Percentiles rank a stretch among this genome's conserved stretches.
These are phyloP conservation scores for Lepas anatifera DNA, from an alignment of 2,888 invertebrate species.

Conservation along the genomic window DNA sequence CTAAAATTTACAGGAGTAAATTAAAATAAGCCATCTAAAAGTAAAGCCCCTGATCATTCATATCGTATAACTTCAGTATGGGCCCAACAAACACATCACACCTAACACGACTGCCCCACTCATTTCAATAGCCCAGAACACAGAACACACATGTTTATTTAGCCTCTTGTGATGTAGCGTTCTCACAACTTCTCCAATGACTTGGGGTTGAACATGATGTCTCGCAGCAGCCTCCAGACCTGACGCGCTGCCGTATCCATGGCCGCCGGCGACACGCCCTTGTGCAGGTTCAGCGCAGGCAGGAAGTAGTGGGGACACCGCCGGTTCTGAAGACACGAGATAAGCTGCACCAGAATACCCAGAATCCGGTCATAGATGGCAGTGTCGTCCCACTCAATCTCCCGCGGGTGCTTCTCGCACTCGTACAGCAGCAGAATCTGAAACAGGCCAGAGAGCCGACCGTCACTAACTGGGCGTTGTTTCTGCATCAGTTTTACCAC, in stretches of 20 bases:
- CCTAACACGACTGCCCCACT: too few species aligned
- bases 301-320: constrained; percentile 91
- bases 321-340: constrained; percentile 90
- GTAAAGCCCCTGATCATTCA: too few species aligned
- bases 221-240: constrained; percentile 80
- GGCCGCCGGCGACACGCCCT: constrained; percentile 76
- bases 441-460: constrained; percentile 27
- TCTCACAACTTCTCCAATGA: constrained; percentile 77
- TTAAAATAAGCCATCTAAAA: too few species aligned
- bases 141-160: too few species aligned
- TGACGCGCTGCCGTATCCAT: constrained; percentile 88
- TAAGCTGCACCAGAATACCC: constrained; percentile 85
- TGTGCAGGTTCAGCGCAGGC: constrained; percentile 82
- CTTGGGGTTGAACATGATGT: constrained; percentile 78
- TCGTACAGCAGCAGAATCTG: constrained; percentile 78
- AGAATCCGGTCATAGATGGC: constrained; percentile 82
- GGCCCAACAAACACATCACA: too few species aligned
- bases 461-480: neutral
- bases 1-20: too few species aligned
- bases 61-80: too few species aligned
- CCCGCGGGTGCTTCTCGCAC: constrained; percentile 90
- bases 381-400: constrained; percentile 86
- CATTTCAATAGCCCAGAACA: too few species aligned
- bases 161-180: too few species aligned
- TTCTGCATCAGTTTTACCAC: too few species aligned